phyloP scores from a whole-genome alignment of 2,888 invertebrate species.

The Agrotis puta region DNA sequence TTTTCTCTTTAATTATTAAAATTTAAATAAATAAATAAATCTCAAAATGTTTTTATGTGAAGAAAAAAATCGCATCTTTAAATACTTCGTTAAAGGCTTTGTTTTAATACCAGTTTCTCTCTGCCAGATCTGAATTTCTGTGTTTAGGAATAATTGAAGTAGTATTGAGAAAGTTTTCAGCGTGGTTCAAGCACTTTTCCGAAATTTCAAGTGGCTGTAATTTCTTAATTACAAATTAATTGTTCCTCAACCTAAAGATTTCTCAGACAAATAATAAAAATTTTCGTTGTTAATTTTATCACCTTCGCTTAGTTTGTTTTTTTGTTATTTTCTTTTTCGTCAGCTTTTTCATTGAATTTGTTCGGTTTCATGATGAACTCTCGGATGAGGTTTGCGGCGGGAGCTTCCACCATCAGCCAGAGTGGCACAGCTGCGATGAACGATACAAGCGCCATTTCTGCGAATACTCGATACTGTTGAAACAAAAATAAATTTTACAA shows the following conservation, averaged over 20 bases:
- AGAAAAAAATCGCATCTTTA: too few species aligned
- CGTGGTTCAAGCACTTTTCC: too few species aligned
- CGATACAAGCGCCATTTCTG: neutral
- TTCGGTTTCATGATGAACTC: slow-evolving; percentile 4
- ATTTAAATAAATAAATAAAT: too few species aligned
- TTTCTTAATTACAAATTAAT: neutral
- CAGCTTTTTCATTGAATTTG: neutral
- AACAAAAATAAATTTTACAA: neutral
- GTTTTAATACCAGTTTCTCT: too few species aligned
- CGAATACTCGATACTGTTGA: neutral
- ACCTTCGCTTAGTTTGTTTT: neutral
- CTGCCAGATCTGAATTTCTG: too few species aligned
- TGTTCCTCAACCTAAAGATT: neutral
- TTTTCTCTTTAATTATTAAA: too few species aligned
- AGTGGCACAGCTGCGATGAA: slow-evolving; percentile 18
- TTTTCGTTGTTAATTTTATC: neutral
- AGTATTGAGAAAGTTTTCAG: too few species aligned
- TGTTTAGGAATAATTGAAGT: too few species aligned
- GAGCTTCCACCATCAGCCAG: slow-evolving; percentile 29
- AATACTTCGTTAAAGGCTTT: too few species aligned
- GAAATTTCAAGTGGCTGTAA: too few species aligned
- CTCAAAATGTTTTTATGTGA: too few species aligned
- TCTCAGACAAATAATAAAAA: neutral
- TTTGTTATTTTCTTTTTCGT: neutral
- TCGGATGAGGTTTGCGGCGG: slow-evolving; percentile 16